These are phyloP conservation scores for Dicranocentrus wangi DNA, from an alignment of 2,888 invertebrate genomes.

Conservation along the genomic window DNA sequence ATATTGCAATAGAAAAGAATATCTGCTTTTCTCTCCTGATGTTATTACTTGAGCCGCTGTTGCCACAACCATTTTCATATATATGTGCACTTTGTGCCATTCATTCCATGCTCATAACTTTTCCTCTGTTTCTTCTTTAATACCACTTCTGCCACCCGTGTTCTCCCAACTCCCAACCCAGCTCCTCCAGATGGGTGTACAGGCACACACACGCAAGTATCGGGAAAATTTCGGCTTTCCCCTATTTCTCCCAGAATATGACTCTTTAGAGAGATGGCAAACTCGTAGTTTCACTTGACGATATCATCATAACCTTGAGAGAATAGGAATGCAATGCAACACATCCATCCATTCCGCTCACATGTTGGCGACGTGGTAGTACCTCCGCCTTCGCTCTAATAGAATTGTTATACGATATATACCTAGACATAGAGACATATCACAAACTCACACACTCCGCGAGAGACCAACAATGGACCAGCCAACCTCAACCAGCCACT, in stretches of 20 bases:
- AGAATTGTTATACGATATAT: too few relatives aligned
- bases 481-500: slow-evolving; percentile 22
- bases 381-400: too few relatives aligned
- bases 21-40: slow-evolving; percentile 23
- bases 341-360: slow-evolving; percentile 45
- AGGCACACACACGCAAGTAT: not conserved
- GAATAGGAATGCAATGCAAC: slow-evolving; percentile 39
- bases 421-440: too few relatives aligned
- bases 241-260: slow-evolving; percentile 44
- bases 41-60: slow-evolving; percentile 63
- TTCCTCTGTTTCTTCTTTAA: slow-evolving; percentile 55
- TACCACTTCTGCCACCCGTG: too few relatives aligned
- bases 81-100: slow-evolving; percentile 26
- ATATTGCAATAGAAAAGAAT: slow-evolving; percentile 54
- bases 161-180: slow-evolving; percentile 25
- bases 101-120: slow-evolving; percentile 55
- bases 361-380: too few relatives aligned
- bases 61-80: slow-evolving; percentile 60
- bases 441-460: too few relatives aligned
- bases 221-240: slow-evolving; percentile 45
- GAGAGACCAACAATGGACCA: not conserved
- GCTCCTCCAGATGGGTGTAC: not conserved
- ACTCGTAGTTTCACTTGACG: slow-evolving; percentile 53
- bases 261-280: slow-evolving; percentile 57
- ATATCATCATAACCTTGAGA: slow-evolving; percentile 62